A percentile compares a stretch with the other conserved stretches of the same genome.
phyloP scores from a whole-genome alignment of 1,140 invertebrate genomes.

The Drosophila sproati region DNA sequence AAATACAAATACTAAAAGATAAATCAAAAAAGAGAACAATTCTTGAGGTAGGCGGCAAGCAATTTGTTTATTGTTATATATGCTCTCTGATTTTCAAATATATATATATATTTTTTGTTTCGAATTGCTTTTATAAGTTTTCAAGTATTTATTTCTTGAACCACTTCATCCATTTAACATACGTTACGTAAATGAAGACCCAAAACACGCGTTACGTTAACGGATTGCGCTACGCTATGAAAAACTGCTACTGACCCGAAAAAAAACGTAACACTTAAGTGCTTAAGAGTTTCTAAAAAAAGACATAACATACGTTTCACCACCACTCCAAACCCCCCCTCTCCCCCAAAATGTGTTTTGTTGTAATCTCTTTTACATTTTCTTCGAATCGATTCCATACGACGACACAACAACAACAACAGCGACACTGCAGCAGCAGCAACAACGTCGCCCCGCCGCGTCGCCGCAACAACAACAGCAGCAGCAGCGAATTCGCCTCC shows the following conservation, averaged over 20 bases:
- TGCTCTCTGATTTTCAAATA: constrained; percentile 4
- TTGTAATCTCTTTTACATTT: constrained; percentile 78
- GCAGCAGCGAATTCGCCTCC: constrained; percentile 9
- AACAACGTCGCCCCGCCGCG: constrained; percentile 33
- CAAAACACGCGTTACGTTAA: constrained; percentile 20
- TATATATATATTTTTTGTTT: not conserved
- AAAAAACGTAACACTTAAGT: constrained; percentile 10
- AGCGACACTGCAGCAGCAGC: constrained; percentile 48
- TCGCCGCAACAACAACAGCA: constrained; percentile 9
- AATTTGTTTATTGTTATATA: constrained; percentile 48
- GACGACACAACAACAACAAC: constrained; percentile 47
- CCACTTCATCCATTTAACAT: constrained; percentile 12
- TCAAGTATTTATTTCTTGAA: not conserved
- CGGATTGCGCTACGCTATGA: constrained; percentile 28
- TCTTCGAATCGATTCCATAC: constrained; percentile 77
- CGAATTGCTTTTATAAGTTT: constrained; percentile 8
- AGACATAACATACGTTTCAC: not conserved
- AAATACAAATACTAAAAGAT: constrained; percentile 41
- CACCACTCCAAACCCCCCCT: no score
- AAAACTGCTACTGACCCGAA: constrained; percentile 22
- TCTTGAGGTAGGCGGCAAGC: constrained; percentile 65
- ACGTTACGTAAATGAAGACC: constrained; percentile 6
- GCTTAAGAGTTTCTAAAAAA: not conserved
- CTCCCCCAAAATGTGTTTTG: constrained; percentile 42
- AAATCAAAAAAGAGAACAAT: constrained; percentile 52